These are phyloP conservation scores for Monochamus saltuarius DNA, from an alignment of 1,140 invertebrate genomes.

Conservation along the genomic window DNA sequence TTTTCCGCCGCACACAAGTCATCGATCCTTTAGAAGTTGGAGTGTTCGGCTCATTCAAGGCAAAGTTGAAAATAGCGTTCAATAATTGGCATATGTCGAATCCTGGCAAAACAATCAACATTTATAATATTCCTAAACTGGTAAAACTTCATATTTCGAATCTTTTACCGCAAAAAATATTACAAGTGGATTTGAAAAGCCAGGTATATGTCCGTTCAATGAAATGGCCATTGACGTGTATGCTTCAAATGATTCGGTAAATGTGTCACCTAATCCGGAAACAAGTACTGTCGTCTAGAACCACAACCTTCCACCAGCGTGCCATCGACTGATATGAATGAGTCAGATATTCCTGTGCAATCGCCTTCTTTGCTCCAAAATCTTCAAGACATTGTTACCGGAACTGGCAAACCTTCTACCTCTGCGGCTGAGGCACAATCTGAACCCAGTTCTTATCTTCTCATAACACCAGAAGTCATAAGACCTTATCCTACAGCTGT, in stretches of 20 bases:
- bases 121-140: constrained; percentile 46
- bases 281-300: constrained; percentile 23
- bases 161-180: constrained; percentile 44
- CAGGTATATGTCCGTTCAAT: constrained; percentile 15
- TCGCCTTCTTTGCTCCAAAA: constrained; percentile 24
- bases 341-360: constrained; percentile 21
- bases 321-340: constrained; percentile 28
- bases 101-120: constrained; percentile 34
- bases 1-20: constrained; percentile 36
- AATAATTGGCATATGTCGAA: constrained; percentile 33
- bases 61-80: constrained; percentile 36
- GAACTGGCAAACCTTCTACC: background rate
- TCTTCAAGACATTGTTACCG: constrained; percentile 22
- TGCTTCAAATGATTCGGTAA: constrained; percentile 11
- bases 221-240: constrained; percentile 11
- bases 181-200: constrained; percentile 20
- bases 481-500: constrained; percentile 10
- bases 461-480: constrained; percentile 26
- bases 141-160: constrained; percentile 45
- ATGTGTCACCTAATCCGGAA: constrained; percentile 24
- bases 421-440: background rate
- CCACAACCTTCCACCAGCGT: constrained; percentile 20
- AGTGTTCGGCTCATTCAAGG: constrained; percentile 49
- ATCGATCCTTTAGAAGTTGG: constrained; percentile 48
- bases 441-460: background rate